Conservation (phyloP, 1,140 invertebrate genomes). For the Cherax quadricarinatus region DNA sequence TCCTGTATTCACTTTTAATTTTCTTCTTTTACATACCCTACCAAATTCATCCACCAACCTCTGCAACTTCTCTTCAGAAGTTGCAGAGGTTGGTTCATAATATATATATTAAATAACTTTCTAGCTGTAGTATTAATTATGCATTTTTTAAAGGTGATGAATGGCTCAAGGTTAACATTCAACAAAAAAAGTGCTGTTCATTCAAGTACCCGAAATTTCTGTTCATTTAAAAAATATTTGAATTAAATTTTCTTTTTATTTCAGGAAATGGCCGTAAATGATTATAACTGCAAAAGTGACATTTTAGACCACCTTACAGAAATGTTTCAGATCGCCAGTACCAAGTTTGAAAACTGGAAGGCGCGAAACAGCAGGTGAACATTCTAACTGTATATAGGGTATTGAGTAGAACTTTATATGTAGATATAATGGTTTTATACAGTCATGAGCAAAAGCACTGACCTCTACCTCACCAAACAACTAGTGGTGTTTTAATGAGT, state of each 20-base stretch:
- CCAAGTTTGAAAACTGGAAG: conserved; percentile 72
- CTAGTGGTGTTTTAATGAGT: conserved; percentile 24
- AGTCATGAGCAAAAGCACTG: conserved; percentile 38
- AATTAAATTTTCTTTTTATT: conserved; percentile 3
- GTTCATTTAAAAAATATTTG: no score
- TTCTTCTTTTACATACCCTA: no score
- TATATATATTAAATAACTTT: no score
- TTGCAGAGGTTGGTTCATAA: no score
- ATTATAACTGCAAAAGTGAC: conserved; percentile 70
- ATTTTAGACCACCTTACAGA: conserved; percentile 70
- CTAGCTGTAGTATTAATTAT: no score
- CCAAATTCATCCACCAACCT: no score
- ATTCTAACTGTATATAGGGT: neutral
- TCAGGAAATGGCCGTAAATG: conserved; percentile 71
- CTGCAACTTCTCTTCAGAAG: no score
- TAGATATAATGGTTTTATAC: conserved; percentile 6
- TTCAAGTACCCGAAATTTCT: no score
- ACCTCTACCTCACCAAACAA: conserved; percentile 43
- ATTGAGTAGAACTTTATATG: conserved; percentile 27
- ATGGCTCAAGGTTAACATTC: no score
- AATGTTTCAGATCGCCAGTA: conserved; percentile 72
- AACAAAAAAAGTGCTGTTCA: no score
- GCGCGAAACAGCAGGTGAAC: conserved; percentile 65
- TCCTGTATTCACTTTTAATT: no score
- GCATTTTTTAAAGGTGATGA: no score